Evolutionary conservation across 1,140 invertebrate species (phyloP), one percentile per base, ranked within the genome.

Genomic region (Drosophila nebulosa): DNA sequence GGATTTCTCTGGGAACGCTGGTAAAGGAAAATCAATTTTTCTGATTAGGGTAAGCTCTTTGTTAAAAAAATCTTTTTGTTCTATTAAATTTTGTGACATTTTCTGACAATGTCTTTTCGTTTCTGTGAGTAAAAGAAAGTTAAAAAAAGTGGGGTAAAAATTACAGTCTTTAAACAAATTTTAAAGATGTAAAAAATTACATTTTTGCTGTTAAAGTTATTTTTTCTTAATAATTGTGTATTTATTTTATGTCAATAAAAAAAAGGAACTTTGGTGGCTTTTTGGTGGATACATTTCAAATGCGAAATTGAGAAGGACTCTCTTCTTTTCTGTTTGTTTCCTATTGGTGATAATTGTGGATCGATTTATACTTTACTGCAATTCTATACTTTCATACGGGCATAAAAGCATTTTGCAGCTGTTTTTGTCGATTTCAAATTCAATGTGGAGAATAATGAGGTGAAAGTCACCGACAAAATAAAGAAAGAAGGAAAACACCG

Each of bases 401-500:
- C 39, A 9, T 46, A 10, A 32, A 10, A 21, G 21, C 16, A 3
- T 1, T 21, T 46, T 46, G 39, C 39, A 46, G 16, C 39, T 46
- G 39, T 21, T 42, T 42, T 16, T 39, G n/a, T 39, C n/a, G 24
- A 53, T 39, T 52, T 73, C 53, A 18, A 18, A 53, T 27, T 32
- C 9, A 65, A 35, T 52, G 35, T 51, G 14, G 16, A 58, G 26
- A 18, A 46, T 21, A 18, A 46, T 18, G 35, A 3, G 36, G 69
- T 22, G 53, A 74, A 74, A 74, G 70, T 68, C 71, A 58, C 27
- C 26, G 24, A 24, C 27, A 51, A 26, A 74, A 53, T n/a, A n/a
- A 65, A 59, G 10, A 16, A 46, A 21, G 3, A 46, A 1, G 7
- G 39, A 46, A n/a, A 46, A 10, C 16, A 30, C 24, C 59, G 36